Percentiles rank a stretch among this genome's conserved stretches.
Conservation (phyloP, 1,140 invertebrate species). For the Protaetia brevitarsis region DNA sequence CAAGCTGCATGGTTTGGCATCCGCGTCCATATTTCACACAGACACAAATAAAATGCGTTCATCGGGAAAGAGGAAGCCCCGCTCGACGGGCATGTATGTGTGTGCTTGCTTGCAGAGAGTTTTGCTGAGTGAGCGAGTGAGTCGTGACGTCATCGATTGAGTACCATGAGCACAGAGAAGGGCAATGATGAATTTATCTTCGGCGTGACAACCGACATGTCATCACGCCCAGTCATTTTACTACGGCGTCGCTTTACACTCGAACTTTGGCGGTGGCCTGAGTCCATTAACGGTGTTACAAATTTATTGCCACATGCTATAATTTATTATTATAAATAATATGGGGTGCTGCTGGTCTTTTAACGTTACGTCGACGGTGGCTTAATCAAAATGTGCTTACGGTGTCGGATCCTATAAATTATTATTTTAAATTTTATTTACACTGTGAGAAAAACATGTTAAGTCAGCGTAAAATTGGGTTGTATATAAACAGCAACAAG, state of each 20-base stretch:
- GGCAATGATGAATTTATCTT: conserved; percentile 38
- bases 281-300: conserved; percentile 29
- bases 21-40: conserved; percentile 36
- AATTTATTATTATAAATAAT: conserved; percentile 10
- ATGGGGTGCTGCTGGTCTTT: too few relatives aligned
- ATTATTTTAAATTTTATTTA: too few relatives aligned
- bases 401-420: too few relatives aligned
- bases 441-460: too few relatives aligned
- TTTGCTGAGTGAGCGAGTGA: conserved; percentile 31
- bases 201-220: conserved; percentile 37
- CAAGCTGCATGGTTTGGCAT: conserved; percentile 33
- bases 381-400: too few relatives aligned
- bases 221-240: conserved; percentile 42
- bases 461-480: too few relatives aligned
- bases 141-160: conserved; percentile 32
- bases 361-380: too few relatives aligned
- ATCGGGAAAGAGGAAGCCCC: background rate
- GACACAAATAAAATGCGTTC: conserved; percentile 28
- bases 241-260: conserved; percentile 35
- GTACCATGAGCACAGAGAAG: conserved; percentile 13
- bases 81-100: too few relatives aligned
- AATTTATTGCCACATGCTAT: conserved; percentile 14
- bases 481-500: too few relatives aligned
- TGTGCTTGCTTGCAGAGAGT: conserved; percentile 15
- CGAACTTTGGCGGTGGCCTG: conserved; percentile 23